A percentile compares a stretch with the other conserved stretches of the same genome.
Evolutionary conservation across 2,797 vertebrate species (phyloP).

Genomic region (Falco concolor): DNA sequence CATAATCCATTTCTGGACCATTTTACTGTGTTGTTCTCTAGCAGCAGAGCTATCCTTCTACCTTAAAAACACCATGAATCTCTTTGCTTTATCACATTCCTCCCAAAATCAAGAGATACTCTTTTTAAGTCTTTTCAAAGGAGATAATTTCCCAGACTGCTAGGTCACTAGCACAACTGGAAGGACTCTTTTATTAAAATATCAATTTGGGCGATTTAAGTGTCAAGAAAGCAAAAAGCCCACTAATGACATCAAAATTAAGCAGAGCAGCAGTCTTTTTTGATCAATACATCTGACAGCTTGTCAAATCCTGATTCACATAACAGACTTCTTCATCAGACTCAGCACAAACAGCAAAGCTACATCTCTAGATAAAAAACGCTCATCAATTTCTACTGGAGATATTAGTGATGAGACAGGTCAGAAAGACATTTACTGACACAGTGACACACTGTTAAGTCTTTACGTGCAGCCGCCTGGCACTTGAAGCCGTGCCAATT

Average conservation of each 20-base stretch:
- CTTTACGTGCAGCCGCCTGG: background rate
- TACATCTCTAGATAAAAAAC: background rate
- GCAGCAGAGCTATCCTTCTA: background rate
- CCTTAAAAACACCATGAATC: background rate
- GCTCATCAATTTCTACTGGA: background rate
- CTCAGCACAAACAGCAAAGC: background rate
- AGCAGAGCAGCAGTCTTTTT: background rate
- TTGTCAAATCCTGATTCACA: background rate
- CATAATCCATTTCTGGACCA: background rate
- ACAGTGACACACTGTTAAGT: background rate
- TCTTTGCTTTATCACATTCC: background rate
- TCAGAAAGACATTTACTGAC: background rate
- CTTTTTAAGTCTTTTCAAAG: constrained; percentile 17
- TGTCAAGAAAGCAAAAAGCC: background rate
- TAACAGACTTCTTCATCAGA: background rate
- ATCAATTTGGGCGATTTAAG: background rate
- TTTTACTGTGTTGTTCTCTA: background rate
- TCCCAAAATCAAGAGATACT: background rate
- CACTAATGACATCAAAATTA: background rate
- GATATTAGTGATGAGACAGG: background rate
- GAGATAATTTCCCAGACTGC: background rate
- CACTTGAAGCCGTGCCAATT: accelerated
- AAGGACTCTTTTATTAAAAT: background rate
- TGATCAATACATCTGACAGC: background rate
- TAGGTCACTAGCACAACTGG: background rate